Percentiles rank a stretch among this genome's conserved stretches.
Evolutionary conservation across 2,888 invertebrate species (phyloP).

Genomic region (Desoria tigrina): DNA sequence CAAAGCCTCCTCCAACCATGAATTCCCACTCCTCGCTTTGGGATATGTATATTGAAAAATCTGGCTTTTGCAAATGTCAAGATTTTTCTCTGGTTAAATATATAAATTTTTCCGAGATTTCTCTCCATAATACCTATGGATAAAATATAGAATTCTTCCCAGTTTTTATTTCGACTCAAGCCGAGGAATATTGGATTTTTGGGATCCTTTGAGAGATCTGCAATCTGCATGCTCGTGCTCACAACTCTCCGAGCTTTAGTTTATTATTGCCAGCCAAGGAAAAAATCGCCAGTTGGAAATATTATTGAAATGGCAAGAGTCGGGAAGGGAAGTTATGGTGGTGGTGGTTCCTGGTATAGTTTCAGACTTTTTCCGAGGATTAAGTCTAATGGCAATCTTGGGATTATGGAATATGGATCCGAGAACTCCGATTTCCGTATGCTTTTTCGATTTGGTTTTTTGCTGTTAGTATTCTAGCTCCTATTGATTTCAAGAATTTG

Average conservation of each 20-base stretch:
- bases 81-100: conserved; percentile 1
- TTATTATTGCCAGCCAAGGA: no score
- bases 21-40: no score
- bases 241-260: background rate
- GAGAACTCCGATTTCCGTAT: no score
- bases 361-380: background rate
- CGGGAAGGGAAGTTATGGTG: no score
- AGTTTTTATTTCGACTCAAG: background rate
- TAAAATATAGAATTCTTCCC: background rate
- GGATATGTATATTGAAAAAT: background rate
- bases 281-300: no score
- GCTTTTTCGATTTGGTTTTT: no score
- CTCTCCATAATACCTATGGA: background rate
- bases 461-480: no score
- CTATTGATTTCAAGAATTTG: no score
- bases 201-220: conserved; percentile 8
- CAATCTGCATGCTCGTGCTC: no score
- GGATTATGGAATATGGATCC: no score
- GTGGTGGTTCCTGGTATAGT: background rate
- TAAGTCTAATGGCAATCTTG: no score
- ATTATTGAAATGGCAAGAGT: no score
- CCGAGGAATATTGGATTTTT: background rate
- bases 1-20: background rate
- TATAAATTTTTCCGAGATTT: background rate
- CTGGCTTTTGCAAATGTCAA: conserved; percentile 9